Percentiles rank a stretch among this genome's conserved stretches.
Conservation (phyloP, 1,140 invertebrate species). For the Neodiprion fabricii region DNA sequence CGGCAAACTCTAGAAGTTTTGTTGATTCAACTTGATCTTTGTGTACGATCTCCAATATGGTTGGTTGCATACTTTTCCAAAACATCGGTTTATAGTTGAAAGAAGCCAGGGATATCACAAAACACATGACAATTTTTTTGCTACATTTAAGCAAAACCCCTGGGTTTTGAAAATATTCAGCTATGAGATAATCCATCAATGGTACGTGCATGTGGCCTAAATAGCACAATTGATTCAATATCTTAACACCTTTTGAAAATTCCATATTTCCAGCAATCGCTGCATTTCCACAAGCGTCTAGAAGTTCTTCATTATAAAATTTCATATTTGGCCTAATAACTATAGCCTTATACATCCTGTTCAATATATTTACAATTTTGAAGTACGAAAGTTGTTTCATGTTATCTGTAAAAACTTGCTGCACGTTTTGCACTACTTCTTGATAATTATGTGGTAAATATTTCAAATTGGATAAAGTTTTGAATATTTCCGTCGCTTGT, state of each 20-base stretch:
- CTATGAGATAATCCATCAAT: slow-evolving; percentile 64
- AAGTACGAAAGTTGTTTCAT: slow-evolving; percentile 52
- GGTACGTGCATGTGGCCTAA: slow-evolving; percentile 63
- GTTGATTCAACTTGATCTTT: slow-evolving; percentile 44
- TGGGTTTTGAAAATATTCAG: slow-evolving; percentile 53
- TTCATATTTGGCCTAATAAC: slow-evolving; percentile 31
- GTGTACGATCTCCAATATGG: slow-evolving; percentile 52
- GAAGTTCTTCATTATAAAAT: slow-evolving; percentile 67
- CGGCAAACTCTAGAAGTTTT: slow-evolving; percentile 57
- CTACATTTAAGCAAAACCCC: slow-evolving; percentile 41
- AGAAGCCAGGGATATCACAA: slow-evolving; percentile 61
- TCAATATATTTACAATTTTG: slow-evolving; percentile 59
- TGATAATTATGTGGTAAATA: background rate
- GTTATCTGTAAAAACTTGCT: slow-evolving; percentile 28
- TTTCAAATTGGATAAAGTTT: background rate
- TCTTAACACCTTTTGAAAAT: slow-evolving; percentile 57
- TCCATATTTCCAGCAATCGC: slow-evolving; percentile 60
- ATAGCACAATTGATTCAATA: slow-evolving; percentile 60
- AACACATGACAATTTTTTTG: slow-evolving; percentile 52
- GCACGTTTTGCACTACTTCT: slow-evolving; percentile 8
- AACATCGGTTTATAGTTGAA: slow-evolving; percentile 66
- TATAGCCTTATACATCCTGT: slow-evolving; percentile 51
- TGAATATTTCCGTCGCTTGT: slow-evolving; percentile 16
- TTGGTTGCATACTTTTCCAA: slow-evolving; percentile 60
- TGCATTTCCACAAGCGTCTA: slow-evolving; percentile 59